Evolutionary conservation across 2,888 invertebrate species (phyloP), one percentile per base, ranked within the genome.

Genomic region (Trimorus sp.): DNA sequence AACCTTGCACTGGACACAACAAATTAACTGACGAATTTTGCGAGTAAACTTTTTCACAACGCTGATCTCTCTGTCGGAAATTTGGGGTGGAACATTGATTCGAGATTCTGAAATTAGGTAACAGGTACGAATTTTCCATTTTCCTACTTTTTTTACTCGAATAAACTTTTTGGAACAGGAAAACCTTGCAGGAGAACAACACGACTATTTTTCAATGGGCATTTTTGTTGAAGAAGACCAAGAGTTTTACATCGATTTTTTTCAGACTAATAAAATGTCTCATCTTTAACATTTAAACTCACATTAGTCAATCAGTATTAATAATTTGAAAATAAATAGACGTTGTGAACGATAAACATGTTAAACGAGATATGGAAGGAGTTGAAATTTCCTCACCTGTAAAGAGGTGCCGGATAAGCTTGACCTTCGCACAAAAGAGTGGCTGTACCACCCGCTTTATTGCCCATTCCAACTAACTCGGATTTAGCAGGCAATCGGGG

Each of bases 341-440:
- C 1, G 2, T 26, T 26, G 4, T 26, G 26, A 26, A 26, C 26
- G 1, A 26, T 26, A 26, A 26, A 26, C 26, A 26, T 3, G 26
- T 26, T 26, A 26, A 26, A 4, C 4, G 2, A 26, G 26, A 26
- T 1, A 26, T 26, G 4, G 2, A 26, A 4, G 4, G 26, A 26
- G 26, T 26, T 4, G 4, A 26, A 26, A 26, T 26, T 53, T 8
- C 42, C 81, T 90, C 89, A 91, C 91, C 90, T 90, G 93, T 70
- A 77, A 0, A 94, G 88, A 86, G 96, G 96, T 84, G 95, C 94
- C 74, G 96, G 96, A 92, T 92, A 94, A 26, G 94, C 95, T 91
- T 95, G 95, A 54, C 95, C 94, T 85, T 94, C 94, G 88, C 95
- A 95, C 59, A 95, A 92, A 79, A 95, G 92, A 53, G 93, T 94